phyloP scores from a whole-genome alignment of 2,797 vertebrate genomes.

The Delichon dasypus region DNA sequence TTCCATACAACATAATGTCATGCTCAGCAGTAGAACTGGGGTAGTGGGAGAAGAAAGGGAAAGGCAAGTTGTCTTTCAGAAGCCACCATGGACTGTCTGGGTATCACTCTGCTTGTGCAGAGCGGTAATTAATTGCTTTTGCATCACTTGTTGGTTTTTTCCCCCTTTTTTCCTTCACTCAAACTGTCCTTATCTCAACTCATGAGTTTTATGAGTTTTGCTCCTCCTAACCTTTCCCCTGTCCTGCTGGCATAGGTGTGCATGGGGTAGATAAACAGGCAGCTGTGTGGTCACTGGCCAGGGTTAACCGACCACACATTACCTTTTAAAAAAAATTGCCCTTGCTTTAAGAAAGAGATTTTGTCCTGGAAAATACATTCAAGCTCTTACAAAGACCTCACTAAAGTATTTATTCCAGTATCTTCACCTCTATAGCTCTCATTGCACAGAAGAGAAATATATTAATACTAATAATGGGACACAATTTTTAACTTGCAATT shows the following conservation, averaged over 20 bases:
- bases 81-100: rapidly evolving
- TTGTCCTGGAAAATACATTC: background rate
- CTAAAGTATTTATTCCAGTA: background rate
- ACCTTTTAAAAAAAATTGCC: background rate
- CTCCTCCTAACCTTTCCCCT: background rate
- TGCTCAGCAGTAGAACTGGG: background rate
- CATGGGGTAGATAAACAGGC: background rate
- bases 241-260: background rate
- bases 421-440: background rate
- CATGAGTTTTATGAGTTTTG: background rate
- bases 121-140: background rate
- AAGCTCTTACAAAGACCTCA: background rate
- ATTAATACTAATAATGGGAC: background rate
- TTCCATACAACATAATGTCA: background rate
- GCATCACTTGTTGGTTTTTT: background rate
- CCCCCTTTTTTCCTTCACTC: background rate
- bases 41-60: background rate
- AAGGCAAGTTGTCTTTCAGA: background rate
- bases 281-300: rapidly evolving
- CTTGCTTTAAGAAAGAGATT: background rate
- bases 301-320: background rate
- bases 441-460: background rate
- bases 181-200: background rate
- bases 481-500: background rate
- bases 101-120: background rate